These are phyloP conservation scores for Acanthurus leucopareius DNA, from an alignment of 2,797 vertebrate species.

Conservation along the genomic window DNA sequence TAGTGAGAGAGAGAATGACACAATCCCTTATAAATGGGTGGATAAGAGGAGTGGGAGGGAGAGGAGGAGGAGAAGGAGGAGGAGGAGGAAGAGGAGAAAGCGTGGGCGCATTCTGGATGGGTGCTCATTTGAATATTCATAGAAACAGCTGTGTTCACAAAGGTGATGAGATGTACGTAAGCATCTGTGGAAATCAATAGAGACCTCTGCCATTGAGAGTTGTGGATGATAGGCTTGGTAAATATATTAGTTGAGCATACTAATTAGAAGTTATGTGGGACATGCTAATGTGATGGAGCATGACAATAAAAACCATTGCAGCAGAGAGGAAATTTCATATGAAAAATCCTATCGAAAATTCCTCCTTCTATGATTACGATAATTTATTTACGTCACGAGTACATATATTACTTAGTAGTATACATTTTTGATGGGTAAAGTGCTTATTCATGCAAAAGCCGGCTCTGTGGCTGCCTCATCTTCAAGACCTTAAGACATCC, in stretches of 20 bases:
- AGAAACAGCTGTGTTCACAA: slow-evolving; percentile 69
- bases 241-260: slow-evolving; percentile 29
- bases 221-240: slow-evolving; percentile 24
- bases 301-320: slow-evolving; percentile 18
- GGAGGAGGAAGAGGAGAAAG: slow-evolving; percentile 42
- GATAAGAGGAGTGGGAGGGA: slow-evolving; percentile 26
- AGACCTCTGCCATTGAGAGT: slow-evolving; percentile 4
- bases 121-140: slow-evolving; percentile 74
- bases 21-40: slow-evolving; percentile 54
- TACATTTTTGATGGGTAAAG: neutral
- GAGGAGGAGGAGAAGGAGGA: slow-evolving; percentile 33
- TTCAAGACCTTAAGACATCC: neutral
- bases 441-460: neutral
- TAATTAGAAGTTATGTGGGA: slow-evolving; percentile 57
- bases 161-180: slow-evolving; percentile 18
- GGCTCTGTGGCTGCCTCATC: neutral
- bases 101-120: slow-evolving; percentile 53
- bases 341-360: neutral
- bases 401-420: no score
- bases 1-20: slow-evolving; percentile 48
- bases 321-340: neutral
- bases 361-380: no score
- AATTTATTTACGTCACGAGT: no score
- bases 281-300: slow-evolving; percentile 16
- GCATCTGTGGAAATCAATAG: slow-evolving; percentile 42